Conservation (phyloP, 23 tunicate species). For the Pegea sp. region DNA sequence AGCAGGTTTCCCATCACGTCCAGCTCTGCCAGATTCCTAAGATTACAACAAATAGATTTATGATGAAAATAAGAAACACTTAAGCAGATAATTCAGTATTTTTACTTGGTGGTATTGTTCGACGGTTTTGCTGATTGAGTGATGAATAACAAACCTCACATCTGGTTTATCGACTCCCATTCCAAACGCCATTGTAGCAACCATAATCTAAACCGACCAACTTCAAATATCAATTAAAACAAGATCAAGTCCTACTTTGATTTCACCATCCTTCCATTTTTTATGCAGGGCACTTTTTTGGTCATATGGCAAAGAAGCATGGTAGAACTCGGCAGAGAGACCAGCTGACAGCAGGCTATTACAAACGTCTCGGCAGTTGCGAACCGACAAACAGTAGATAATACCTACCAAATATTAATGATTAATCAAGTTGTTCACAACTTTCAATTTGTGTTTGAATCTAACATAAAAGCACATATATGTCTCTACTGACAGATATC, state of each 20-base stretch:
- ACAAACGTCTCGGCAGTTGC: conserved; percentile 36
- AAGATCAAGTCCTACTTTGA: conserved; percentile 30
- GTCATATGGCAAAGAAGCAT: conserved; percentile 18
- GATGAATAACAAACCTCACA: conserved; percentile 78
- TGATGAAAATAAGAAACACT: background rate
- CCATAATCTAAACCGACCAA: conserved; percentile 70
- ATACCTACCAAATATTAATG: conserved; percentile 28
- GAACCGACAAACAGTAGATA: conserved; percentile 63
- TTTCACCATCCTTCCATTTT: conserved; percentile 29
- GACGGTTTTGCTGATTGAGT: conserved; percentile 57
- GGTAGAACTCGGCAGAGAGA: conserved; percentile 21
- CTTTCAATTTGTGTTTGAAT: background rate
- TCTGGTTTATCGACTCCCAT: conserved; percentile 89
- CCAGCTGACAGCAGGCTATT: conserved; percentile 18
- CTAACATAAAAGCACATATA: too few relatives aligned
- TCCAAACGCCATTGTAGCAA: conserved; percentile 79
- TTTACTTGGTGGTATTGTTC: conserved; percentile 71
- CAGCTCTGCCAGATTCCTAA: conserved; percentile 89
- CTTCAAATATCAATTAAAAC: too few relatives aligned
- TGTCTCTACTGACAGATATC: too few relatives aligned
- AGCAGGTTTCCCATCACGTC: conserved; percentile 72
- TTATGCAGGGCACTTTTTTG: conserved; percentile 18
- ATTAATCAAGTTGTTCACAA: background rate
- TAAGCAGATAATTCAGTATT: too few relatives aligned
- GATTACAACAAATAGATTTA: background rate